Percentiles rank a stretch among this genome's conserved stretches.
Evolutionary conservation across 2,888 invertebrate genomes (phyloP).

Genomic region (Ochropleura leucogaster): DNA sequence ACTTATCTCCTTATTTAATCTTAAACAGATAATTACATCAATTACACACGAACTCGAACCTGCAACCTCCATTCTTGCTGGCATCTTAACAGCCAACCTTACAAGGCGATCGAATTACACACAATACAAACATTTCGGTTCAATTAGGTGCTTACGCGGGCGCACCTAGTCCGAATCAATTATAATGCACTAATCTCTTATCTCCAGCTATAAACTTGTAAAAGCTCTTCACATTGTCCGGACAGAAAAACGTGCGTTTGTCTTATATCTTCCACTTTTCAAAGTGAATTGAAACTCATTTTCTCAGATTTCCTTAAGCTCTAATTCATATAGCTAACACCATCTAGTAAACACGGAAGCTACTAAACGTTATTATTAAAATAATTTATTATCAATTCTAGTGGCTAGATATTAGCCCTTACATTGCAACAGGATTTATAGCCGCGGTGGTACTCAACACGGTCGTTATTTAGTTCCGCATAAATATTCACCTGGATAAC

Average conservation of each 20-base stretch:
- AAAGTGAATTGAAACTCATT: neutral
- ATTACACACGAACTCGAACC: slow-evolving; percentile 54
- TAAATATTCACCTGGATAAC: slow-evolving; percentile 38
- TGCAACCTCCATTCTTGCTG: slow-evolving; percentile 48
- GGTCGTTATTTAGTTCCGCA: slow-evolving; percentile 45
- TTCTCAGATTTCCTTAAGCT: neutral
- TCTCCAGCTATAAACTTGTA: slow-evolving; percentile 56
- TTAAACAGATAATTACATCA: slow-evolving; percentile 54
- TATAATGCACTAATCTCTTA: slow-evolving; percentile 70
- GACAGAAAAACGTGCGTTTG: slow-evolving; percentile 10
- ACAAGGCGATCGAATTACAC: slow-evolving; percentile 66
- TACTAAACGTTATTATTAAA: slow-evolving; percentile 64
- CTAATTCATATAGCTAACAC: slow-evolving; percentile 2
- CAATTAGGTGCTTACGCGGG: slow-evolving; percentile 63
- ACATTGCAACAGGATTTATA: slow-evolving; percentile 57
- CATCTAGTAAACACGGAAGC: slow-evolving; percentile 58
- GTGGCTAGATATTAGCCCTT: slow-evolving; percentile 59
- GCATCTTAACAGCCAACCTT: slow-evolving; percentile 57
- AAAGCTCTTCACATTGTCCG: slow-evolving; percentile 43
- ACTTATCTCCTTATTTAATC: slow-evolving; percentile 49
- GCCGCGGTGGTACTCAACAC: slow-evolving; percentile 44
- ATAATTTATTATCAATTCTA: slow-evolving; percentile 61
- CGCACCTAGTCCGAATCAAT: slow-evolving; percentile 72
- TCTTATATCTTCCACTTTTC: neutral
- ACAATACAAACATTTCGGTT: slow-evolving; percentile 65